phyloP scores from a whole-genome alignment of 2,797 vertebrate species.

The Capromys pilorides region DNA sequence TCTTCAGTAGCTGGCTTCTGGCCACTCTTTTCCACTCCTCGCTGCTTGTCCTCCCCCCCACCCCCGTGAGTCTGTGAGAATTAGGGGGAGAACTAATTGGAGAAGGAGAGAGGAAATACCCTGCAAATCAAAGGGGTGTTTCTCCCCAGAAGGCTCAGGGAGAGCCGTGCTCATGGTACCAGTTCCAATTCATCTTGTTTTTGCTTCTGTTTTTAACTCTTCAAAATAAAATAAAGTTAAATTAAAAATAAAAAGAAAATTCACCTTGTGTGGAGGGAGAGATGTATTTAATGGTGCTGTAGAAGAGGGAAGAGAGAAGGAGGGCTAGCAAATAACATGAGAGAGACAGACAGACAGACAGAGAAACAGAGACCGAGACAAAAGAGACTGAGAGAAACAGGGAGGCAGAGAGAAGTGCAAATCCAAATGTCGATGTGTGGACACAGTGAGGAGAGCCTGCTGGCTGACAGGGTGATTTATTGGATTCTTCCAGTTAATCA shows the following conservation, averaged over 20 bases:
- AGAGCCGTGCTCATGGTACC: constrained; percentile 68
- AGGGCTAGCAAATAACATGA: constrained; percentile 58
- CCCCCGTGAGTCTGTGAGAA: background rate
- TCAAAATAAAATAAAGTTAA: no score
- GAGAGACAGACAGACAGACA: constrained; percentile 62
- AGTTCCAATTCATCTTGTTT: constrained; percentile 84
- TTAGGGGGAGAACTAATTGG: constrained; percentile 71
- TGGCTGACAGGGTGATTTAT: constrained; percentile 97
- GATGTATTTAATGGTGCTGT: constrained; percentile 65
- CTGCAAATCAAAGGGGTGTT: constrained; percentile 76
- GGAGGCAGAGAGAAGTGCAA: constrained; percentile 82
- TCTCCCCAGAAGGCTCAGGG: constrained; percentile 68
- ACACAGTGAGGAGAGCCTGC: constrained; percentile 90
- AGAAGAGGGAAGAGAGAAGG: constrained; percentile 39
- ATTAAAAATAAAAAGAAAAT: constrained; percentile 59
- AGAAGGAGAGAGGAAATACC: constrained; percentile 61
- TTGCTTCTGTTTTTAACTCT: no score
- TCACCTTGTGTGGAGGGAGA: constrained; percentile 82
- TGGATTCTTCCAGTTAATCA: constrained; percentile 97
- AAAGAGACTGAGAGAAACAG: background rate
- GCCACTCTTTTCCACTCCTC: background rate
- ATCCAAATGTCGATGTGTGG: constrained; percentile 93
- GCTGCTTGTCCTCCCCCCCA: background rate
- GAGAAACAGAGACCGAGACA: constrained; percentile 39
- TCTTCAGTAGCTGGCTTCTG: constrained; percentile 21